These are phyloP conservation scores for Gymnopithys bicolor DNA, from an alignment of 2,797 vertebrate species.

Conservation along the genomic window DNA sequence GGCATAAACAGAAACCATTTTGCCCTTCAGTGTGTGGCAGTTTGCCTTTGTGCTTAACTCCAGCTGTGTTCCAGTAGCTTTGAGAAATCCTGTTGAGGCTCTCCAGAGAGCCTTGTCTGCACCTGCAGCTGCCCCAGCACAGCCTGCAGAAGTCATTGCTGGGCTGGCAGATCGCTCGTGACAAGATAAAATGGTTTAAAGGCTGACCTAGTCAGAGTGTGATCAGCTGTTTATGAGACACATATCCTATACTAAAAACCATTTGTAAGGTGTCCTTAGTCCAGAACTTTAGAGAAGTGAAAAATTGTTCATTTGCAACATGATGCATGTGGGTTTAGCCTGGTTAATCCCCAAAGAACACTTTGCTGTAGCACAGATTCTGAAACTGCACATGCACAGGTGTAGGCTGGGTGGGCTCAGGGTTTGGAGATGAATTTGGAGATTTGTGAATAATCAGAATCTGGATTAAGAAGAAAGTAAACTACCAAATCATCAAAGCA, in stretches of 20 bases:
- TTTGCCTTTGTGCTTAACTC: slow-evolving; percentile 40
- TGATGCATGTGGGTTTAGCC: not conserved
- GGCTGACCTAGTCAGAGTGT: not conserved
- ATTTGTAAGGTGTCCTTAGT: not conserved
- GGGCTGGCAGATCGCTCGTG: not conserved
- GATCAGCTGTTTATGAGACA: not conserved
- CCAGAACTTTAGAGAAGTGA: not conserved
- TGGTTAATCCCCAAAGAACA: not conserved
- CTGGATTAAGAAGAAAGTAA: not conserved
- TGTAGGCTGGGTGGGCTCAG: not conserved
- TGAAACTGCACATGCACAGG: rapidly evolving
- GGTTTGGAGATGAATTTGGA: not conserved
- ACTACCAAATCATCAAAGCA: not conserved
- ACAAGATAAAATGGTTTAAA: rapidly evolving
- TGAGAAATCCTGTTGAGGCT: slow-evolving; percentile 8
- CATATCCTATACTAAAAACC: not conserved
- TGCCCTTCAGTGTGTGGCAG: slow-evolving; percentile 28
- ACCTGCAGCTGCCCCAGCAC: not conserved
- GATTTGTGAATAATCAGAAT: not conserved
- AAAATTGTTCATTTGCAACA: not conserved
- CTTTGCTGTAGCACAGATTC: not conserved
- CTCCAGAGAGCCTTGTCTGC: not conserved
- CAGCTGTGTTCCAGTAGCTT: slow-evolving; percentile 17
- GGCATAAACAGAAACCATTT: slow-evolving; percentile 11
- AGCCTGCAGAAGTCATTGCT: not conserved